phyloP scores from a whole-genome alignment of 2,797 vertebrate species.

The Odontamblyopus rebecca region DNA sequence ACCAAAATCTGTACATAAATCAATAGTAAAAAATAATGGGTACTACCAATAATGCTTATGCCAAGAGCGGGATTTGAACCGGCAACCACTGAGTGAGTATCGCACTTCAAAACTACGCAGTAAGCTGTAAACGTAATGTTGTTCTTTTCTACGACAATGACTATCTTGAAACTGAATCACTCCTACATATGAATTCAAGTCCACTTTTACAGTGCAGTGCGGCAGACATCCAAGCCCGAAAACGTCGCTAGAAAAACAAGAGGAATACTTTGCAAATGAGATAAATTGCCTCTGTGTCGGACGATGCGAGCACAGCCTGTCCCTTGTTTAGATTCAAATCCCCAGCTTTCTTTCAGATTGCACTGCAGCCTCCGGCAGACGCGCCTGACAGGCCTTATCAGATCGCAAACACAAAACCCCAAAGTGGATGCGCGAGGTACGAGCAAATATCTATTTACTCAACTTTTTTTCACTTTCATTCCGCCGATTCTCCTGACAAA shows the following conservation, averaged over 20 bases:
- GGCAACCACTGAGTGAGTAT: no score
- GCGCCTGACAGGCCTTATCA: slow-evolving; percentile 50
- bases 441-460: slow-evolving; percentile 49
- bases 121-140: no score
- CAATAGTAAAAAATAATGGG: no score
- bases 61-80: no score
- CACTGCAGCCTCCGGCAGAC: slow-evolving; percentile 28
- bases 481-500: slow-evolving; percentile 26
- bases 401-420: slow-evolving; percentile 30
- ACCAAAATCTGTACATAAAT: not conserved
- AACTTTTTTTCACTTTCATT: slow-evolving; percentile 47
- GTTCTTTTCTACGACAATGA: no score
- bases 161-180: no score
- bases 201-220: not conserved
- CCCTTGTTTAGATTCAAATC: slow-evolving; percentile 39
- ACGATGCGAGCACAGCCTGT: slow-evolving; percentile 23
- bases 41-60: no score
- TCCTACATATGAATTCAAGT: not conserved
- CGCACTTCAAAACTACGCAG: no score
- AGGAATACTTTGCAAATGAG: slow-evolving; percentile 21
- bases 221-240: not conserved
- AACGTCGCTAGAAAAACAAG: slow-evolving; percentile 7
- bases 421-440: slow-evolving; percentile 11
- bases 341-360: slow-evolving; percentile 24
- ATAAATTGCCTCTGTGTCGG: slow-evolving; percentile 21